Conservation (phyloP, 2,888 invertebrate genomes). For the Rhimphoctona megacephalus region DNA sequence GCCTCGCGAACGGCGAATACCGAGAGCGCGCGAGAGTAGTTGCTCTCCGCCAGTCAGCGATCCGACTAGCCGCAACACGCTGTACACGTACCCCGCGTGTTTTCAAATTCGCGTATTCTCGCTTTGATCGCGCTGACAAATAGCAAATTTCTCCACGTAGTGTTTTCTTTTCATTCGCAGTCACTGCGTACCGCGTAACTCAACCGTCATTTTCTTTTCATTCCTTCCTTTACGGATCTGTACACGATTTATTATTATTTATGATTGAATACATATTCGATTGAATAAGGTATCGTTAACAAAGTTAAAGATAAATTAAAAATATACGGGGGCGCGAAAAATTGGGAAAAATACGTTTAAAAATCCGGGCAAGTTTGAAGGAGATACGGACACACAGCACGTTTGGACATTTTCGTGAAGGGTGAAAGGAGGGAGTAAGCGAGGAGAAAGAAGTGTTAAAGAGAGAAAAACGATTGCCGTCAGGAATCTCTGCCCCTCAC, state of each 20-base stretch:
- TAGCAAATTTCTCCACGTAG: background rate
- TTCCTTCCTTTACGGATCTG: background rate
- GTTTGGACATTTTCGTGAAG: slow-evolving; percentile 27
- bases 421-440: slow-evolving; percentile 10
- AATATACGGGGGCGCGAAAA: background rate
- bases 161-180: slow-evolving; percentile 18
- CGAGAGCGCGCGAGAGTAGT: slow-evolving; percentile 79
- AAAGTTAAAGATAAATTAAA: background rate
- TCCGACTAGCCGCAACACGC: slow-evolving; percentile 82
- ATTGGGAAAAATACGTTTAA: slow-evolving; percentile 19
- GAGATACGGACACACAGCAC: slow-evolving; percentile 24
- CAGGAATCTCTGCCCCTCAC: slow-evolving; percentile 21
- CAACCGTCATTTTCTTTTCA: background rate
- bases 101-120: slow-evolving; percentile 63
- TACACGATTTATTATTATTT: background rate
- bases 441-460: slow-evolving; percentile 16
- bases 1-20: slow-evolving; percentile 77
- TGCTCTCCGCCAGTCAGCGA: slow-evolving; percentile 83
- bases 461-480: slow-evolving; percentile 13
- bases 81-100: slow-evolving; percentile 78
- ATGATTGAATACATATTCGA: background rate
- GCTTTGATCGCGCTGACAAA: background rate
- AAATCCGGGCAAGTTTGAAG: slow-evolving; percentile 28
- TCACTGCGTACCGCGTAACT: slow-evolving; percentile 17
- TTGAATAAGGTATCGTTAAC: slow-evolving; percentile 6